Evolutionary conservation across 2,797 vertebrate genomes (phyloP).

Genomic region (Chloroceryle inda): DNA sequence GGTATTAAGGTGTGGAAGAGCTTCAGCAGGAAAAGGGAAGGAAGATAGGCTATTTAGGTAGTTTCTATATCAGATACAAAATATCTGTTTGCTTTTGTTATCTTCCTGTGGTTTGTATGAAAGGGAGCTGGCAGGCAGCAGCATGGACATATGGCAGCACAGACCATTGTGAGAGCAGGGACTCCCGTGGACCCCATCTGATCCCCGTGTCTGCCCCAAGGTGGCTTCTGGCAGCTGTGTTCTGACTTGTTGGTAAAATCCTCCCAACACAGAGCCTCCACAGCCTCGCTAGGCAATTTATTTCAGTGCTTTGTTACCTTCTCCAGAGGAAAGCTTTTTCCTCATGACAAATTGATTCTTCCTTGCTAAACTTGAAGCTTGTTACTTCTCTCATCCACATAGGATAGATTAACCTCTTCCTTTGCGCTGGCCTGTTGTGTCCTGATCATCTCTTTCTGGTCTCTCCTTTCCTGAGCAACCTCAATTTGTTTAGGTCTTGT

Average conservation of each 20-base stretch:
- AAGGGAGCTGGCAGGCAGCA: neutral
- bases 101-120: neutral
- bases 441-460: neutral
- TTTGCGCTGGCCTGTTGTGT: neutral
- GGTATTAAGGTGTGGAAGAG: neutral
- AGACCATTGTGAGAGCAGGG: fast-evolving
- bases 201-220: neutral
- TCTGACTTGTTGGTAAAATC: neutral
- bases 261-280: neutral
- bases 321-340: neutral
- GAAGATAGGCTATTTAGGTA: neutral
- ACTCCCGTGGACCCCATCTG: neutral
- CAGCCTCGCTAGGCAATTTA: neutral
- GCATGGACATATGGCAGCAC: neutral
- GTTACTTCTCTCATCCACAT: neutral
- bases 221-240: neutral
- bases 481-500: neutral
- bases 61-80: neutral
- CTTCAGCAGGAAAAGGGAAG: neutral
- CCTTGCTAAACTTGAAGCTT: neutral
- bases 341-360: neutral
- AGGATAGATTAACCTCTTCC: neutral
- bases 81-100: neutral
- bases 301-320: neutral
- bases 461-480: neutral